These are phyloP conservation scores for Drosophila dives DNA, from an alignment of 2,888 invertebrate species.

Conservation along the genomic window DNA sequence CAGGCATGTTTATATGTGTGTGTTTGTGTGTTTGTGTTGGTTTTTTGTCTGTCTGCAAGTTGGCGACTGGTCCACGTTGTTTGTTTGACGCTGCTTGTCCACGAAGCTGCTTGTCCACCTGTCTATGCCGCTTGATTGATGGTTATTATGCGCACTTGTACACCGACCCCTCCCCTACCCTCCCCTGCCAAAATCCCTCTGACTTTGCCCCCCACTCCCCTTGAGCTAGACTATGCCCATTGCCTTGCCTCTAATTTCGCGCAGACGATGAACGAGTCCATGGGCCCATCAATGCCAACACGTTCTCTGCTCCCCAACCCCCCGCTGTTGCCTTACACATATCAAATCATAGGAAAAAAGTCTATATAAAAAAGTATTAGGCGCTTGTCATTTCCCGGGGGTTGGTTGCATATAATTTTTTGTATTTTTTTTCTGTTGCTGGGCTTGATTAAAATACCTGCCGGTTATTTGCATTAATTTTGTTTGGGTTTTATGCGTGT, in stretches of 20 bases:
- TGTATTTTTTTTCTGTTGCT: not conserved
- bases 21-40: slow-evolving; percentile 29
- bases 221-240: not conserved
- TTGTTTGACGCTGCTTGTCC: slow-evolving; percentile 64
- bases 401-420: slow-evolving; percentile 22
- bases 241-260: slow-evolving; percentile 62
- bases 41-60: slow-evolving; percentile 72
- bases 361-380: slow-evolving; percentile 58
- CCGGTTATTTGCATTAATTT: slow-evolving; percentile 79
- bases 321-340: slow-evolving; percentile 46
- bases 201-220: not conserved
- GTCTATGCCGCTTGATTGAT: slow-evolving; percentile 81
- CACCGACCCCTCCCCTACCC: slow-evolving; percentile 29
- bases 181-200: not conserved
- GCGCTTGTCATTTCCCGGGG: slow-evolving; percentile 44
- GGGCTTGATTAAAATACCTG: slow-evolving; percentile 79
- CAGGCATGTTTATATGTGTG: not conserved
- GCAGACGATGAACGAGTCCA: slow-evolving; percentile 45
- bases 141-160: slow-evolving; percentile 82
- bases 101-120: slow-evolving; percentile 72
- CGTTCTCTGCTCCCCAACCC: slow-evolving; percentile 13
- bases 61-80: slow-evolving; percentile 69
- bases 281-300: slow-evolving; percentile 77
- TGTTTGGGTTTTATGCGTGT: slow-evolving; percentile 66
- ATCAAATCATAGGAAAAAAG: slow-evolving; percentile 67